Evolutionary conservation across 1,140 invertebrate genomes (phyloP), one percentile per base, ranked within the genome.

Genomic region (Atopsyche davidsoni): DNA sequence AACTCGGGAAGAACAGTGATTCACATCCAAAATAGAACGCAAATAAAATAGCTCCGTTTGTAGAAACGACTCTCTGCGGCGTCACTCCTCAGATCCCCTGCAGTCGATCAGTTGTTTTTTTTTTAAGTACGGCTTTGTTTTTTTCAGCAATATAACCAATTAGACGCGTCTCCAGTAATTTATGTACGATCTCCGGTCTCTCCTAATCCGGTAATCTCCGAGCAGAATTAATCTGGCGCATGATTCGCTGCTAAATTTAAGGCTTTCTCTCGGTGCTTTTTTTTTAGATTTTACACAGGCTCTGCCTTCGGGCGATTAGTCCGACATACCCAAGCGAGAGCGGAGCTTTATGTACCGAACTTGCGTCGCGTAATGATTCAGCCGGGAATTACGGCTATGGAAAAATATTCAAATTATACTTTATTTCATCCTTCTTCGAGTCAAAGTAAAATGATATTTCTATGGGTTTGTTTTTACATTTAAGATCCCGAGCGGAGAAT

Each of bases 191-290:
- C 53, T 56, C 48, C 53, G 49, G 49, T 36, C 39, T 18, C 45
- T 38, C 35, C 39, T 51, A 56, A 56, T 56, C 44, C 53, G 35
- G 14, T 51, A 47, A 56, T 56, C 53, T 45, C 48, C 24, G 48
- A 34, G 36, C 44, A 38, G 46, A 43, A 56, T 51, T 56, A 56
- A 57, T 23, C 50, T 52, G 28, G 46, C 49, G 50, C 55, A 52
- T 49, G 55, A 57, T 57, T 57, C 55, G 49, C 49, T 42, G 55
- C 53, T 57, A 57, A 57, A 57, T 49, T 56, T 51, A 36, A 13
- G 35, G 19, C 31, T 45, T 46, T 45, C 35, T 45, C 49, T 48
- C 35, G 36, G 42, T 24, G 21, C 14, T 16, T 22, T 28, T 47
- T n/a, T 39, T 48, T 42, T 21, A 14, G 2, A 22, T 42, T 22